Percentiles rank a stretch among this genome's conserved stretches.
Evolutionary conservation across 1,140 invertebrate genomes (phyloP).

Genomic region (Mylabris phalerata): DNA sequence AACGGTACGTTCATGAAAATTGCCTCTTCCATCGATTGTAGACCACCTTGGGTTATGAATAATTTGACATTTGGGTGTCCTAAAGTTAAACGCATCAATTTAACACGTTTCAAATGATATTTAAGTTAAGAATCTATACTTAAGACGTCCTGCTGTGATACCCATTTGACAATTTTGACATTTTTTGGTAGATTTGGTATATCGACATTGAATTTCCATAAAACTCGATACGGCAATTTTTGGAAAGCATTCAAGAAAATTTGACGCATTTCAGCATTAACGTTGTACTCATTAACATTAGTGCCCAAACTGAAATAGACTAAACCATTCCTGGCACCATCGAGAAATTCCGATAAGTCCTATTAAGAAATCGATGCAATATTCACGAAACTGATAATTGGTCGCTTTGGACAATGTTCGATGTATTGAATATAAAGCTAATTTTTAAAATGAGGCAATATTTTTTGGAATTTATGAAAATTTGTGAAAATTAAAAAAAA

Average conservation of each 20-base stretch:
- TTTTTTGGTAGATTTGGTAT: slow-evolving; percentile 38
- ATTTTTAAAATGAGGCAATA: too few relatives aligned
- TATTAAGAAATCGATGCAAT: too few relatives aligned
- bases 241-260: slow-evolving; percentile 34
- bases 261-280: slow-evolving; percentile 27
- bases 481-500: too few relatives aligned
- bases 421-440: too few relatives aligned
- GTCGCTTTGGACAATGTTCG: too few relatives aligned
- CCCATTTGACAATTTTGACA: slow-evolving; percentile 43
- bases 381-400: too few relatives aligned
- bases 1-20: slow-evolving; percentile 46
- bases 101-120: too few relatives aligned
- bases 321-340: slow-evolving; percentile 43
- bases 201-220: slow-evolving; percentile 46
- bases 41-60: neutral
- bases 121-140: slow-evolving; percentile 28
- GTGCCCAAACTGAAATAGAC: slow-evolving; percentile 52
- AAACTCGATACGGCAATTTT: slow-evolving; percentile 35
- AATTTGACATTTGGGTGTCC: too few relatives aligned
- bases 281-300: slow-evolving; percentile 34
- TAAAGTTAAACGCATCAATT: too few relatives aligned
- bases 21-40: neutral
- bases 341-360: slow-evolving; percentile 44
- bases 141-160: slow-evolving; percentile 49
- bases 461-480: too few relatives aligned